These are phyloP conservation scores for Drosophila azteca DNA, from an alignment of 1,140 invertebrate genomes.

Conservation along the genomic window DNA sequence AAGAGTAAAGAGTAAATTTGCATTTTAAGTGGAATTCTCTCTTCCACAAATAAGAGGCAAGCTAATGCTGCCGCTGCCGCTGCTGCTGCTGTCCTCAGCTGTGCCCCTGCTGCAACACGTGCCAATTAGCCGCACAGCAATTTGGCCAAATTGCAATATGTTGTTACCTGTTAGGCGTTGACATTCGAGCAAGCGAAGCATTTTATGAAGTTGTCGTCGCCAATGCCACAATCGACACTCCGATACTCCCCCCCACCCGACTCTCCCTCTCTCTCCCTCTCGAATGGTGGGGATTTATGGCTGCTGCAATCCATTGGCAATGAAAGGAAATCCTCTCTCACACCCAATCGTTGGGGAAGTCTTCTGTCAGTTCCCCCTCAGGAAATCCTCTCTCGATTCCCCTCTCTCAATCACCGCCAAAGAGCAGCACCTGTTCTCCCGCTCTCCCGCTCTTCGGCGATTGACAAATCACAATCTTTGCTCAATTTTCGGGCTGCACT, in stretches of 20 bases:
- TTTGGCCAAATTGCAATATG: conserved; percentile 81
- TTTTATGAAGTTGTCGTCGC: conserved; percentile 72
- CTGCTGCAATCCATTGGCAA: background rate
- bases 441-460: conserved; percentile 11
- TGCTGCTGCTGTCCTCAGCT: background rate
- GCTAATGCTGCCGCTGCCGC: conserved; percentile 9
- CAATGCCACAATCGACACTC: conserved; percentile 17
- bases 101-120: conserved; percentile 57
- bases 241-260: too few relatives aligned
- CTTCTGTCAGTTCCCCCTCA: too few relatives aligned
- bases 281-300: conserved; percentile 48
- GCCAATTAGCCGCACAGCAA: conserved; percentile 73
- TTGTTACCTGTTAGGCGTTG: conserved; percentile 73
- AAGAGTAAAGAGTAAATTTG: conserved; percentile 62
- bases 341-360: background rate
- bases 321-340: background rate
- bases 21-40: conserved; percentile 80
- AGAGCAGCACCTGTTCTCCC: too few relatives aligned
- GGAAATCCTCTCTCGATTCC: too few relatives aligned
- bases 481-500: conserved; percentile 34
- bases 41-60: background rate
- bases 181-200: conserved; percentile 45
- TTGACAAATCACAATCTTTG: conserved; percentile 34
- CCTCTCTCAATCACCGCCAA: too few relatives aligned
- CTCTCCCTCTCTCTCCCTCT: background rate